phyloP scores from a whole-genome alignment of 2,113 vertebrate species.

The Pagrus major region DNA sequence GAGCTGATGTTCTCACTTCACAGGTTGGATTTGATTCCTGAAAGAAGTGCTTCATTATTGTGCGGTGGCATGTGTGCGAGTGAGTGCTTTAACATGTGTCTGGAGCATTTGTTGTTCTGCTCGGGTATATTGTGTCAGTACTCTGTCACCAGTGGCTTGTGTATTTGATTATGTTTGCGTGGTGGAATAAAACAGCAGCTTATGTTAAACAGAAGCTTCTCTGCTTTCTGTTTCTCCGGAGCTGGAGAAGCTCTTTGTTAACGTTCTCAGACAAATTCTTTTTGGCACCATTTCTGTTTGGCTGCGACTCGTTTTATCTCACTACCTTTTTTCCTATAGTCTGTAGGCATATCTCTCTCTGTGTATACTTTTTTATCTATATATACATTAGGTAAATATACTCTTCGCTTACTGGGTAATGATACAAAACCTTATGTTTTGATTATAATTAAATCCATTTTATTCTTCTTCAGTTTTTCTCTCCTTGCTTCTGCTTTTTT shows the following conservation, averaged over 20 bases:
- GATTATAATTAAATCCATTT: background rate
- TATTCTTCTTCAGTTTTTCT: background rate
- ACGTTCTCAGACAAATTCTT: slow-evolving; percentile 20
- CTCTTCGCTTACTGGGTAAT: background rate
- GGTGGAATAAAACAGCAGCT: slow-evolving; percentile 15
- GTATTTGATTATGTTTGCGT: slow-evolving; percentile 25
- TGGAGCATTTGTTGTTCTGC: slow-evolving; percentile 11
- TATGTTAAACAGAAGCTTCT: slow-evolving; percentile 7
- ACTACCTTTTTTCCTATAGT: background rate
- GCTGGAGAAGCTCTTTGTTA: slow-evolving; percentile 13
- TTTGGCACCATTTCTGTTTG: background rate
- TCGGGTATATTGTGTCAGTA: background rate
- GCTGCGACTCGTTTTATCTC: slow-evolving; percentile 17
- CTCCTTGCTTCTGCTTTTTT: background rate
- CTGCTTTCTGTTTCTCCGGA: slow-evolving; percentile 3
- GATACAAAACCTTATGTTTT: background rate
- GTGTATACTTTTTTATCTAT: background rate
- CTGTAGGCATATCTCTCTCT: background rate
- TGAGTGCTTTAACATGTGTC: background rate
- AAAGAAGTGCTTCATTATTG: background rate
- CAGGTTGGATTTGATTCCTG: slow-evolving; percentile 2
- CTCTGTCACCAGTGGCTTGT: slow-evolving; percentile 6
- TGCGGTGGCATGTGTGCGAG: background rate
- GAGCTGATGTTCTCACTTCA: slow-evolving; percentile 7
- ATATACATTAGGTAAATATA: background rate